Conservation (phyloP, 1,140 invertebrate species). For the Linepithema humile region DNA sequence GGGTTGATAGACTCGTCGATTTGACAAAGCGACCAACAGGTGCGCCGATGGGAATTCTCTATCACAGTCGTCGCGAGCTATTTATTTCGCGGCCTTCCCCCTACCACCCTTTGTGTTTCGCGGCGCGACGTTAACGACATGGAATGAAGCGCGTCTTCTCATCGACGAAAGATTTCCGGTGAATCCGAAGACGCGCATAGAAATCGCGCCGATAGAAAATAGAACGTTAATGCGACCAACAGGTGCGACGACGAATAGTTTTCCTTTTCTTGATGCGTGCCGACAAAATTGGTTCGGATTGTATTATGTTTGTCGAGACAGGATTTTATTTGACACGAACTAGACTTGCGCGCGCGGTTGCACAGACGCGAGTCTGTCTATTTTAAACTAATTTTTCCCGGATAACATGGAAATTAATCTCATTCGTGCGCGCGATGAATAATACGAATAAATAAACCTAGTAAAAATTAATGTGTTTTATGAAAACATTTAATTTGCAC, state of each 20-base stretch:
- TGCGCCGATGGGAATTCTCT: constrained; percentile 14
- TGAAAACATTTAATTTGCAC: constrained; percentile 13
- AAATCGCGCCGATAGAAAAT: constrained; percentile 3
- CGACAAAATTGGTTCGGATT: constrained; percentile 20
- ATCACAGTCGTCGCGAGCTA: constrained; percentile 15
- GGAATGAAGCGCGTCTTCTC: not conserved
- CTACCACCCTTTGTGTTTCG: not conserved
- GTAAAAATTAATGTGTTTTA: constrained; percentile 40
- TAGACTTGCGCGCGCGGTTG: not conserved
- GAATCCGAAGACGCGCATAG: constrained; percentile 1
- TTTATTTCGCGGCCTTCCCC: constrained; percentile 46
- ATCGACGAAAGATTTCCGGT: not conserved
- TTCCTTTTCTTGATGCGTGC: not conserved
- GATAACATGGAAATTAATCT: no score
- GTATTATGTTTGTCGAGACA: not conserved
- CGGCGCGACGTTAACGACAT: not conserved
- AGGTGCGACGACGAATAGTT: constrained; percentile 35
- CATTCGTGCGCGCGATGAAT: not conserved
- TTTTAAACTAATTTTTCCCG: no score
- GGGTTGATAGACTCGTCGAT: constrained; percentile 42
- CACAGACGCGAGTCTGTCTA: not conserved
- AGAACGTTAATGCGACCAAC: constrained; percentile 45
- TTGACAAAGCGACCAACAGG: constrained; percentile 54
- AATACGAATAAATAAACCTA: not conserved
- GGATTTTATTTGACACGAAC: constrained; percentile 1